Evolutionary conservation across 2,888 invertebrate genomes (phyloP).

Genomic region (Chloromyia formosa): DNA sequence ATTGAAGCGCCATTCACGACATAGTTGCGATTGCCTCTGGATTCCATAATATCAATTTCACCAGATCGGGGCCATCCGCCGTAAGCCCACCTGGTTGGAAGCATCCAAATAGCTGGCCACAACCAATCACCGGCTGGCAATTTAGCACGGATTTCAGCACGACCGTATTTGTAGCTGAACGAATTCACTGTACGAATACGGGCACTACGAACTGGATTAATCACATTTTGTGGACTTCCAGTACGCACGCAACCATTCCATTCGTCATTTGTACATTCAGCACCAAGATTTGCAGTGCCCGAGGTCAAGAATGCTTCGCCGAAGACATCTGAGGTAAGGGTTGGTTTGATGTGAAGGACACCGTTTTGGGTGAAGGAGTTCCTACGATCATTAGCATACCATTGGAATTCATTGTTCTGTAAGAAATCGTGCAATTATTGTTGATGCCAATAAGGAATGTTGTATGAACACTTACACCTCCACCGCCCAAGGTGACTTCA

Average conservation of each 20-base stretch:
- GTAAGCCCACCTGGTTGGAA: conserved; percentile 72
- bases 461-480: conserved; percentile 62
- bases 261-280: conserved; percentile 69
- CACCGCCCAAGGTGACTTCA: conserved; percentile 72
- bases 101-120: conserved; percentile 71
- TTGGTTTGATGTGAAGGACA: conserved; percentile 68
- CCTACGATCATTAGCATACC: conserved; percentile 71
- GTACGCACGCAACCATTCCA: conserved; percentile 70
- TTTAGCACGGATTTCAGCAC: conserved; percentile 72
- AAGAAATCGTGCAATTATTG: neutral
- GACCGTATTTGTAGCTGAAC: conserved; percentile 74
- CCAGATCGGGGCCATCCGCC: conserved; percentile 77
- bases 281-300: conserved; percentile 68
- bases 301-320: conserved; percentile 67
- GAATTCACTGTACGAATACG: conserved; percentile 70
- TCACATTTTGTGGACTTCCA: conserved; percentile 66
- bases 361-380: conserved; percentile 72
- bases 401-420: conserved; percentile 76
- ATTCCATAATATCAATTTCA: conserved; percentile 76
- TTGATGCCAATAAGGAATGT: neutral
- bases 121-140: conserved; percentile 76
- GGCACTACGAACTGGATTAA: conserved; percentile 76
- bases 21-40: conserved; percentile 71
- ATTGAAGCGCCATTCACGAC: conserved; percentile 65
- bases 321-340: conserved; percentile 67